Percentiles rank a stretch among this genome's conserved stretches.
phyloP scores from a whole-genome alignment of 2,113 vertebrate species.

The Pachypanchax playfairii region DNA sequence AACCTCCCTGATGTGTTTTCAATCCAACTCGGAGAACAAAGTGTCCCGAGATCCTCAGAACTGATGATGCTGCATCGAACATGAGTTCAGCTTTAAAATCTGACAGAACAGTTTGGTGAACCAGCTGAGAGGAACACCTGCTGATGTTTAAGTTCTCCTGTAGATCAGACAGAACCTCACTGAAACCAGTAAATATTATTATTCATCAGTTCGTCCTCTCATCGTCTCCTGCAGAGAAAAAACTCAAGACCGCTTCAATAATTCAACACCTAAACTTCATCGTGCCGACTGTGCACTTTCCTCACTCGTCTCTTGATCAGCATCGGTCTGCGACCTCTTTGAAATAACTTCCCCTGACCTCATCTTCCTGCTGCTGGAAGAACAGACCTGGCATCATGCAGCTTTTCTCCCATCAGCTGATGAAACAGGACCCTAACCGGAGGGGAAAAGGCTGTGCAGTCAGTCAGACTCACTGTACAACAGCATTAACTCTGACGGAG shows the following conservation, averaged over 20 bases:
- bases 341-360: slow-evolving; percentile 59
- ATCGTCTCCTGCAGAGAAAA: slow-evolving; percentile 24
- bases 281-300: slow-evolving; percentile 55
- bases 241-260: slow-evolving; percentile 69
- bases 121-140: too few relatives aligned
- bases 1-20: too few relatives aligned
- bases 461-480: slow-evolving; percentile 66
- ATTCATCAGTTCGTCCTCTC: slow-evolving; percentile 24
- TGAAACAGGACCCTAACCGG: slow-evolving; percentile 62
- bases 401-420: slow-evolving; percentile 40
- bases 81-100: too few relatives aligned
- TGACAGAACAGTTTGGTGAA: too few relatives aligned
- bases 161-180: too few relatives aligned
- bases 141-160: too few relatives aligned
- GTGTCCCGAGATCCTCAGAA: too few relatives aligned
- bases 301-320: slow-evolving; percentile 27
- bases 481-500: slow-evolving; percentile 78
- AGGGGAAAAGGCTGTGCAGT: slow-evolving; percentile 42
- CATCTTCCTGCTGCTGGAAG: slow-evolving; percentile 21
- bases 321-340: slow-evolving; percentile 44
- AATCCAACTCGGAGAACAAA: too few relatives aligned
- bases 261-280: slow-evolving; percentile 65
- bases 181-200: slow-evolving; percentile 21
- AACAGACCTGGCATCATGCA: slow-evolving; percentile 42
- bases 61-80: too few relatives aligned